phyloP scores from a whole-genome alignment of 2,888 invertebrate species.

The Polydrusus pterygomalis region DNA sequence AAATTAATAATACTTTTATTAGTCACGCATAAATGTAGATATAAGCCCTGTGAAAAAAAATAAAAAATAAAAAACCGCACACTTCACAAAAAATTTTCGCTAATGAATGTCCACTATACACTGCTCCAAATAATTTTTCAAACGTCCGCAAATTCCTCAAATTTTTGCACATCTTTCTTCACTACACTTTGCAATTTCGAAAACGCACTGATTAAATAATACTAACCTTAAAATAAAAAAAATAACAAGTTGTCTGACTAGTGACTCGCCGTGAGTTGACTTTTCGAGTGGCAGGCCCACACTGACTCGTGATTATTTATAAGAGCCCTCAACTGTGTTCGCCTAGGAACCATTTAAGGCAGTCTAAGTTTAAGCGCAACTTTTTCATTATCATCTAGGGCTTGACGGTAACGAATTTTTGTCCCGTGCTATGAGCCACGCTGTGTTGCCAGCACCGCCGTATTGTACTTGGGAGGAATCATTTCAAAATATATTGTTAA shows the following conservation, averaged over 20 bases:
- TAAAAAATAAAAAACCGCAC: background rate
- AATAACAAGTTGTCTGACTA: slow-evolving; percentile 18
- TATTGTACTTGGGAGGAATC: no score
- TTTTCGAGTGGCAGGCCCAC: slow-evolving; percentile 42
- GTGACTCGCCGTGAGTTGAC: slow-evolving; percentile 31
- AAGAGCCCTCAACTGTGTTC: slow-evolving; percentile 35
- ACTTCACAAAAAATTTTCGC: background rate
- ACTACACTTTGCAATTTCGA: background rate
- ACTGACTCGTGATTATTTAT: slow-evolving; percentile 40
- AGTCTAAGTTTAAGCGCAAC: slow-evolving; percentile 65
- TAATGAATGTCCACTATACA: slow-evolving; percentile 23
- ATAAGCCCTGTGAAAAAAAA: no score
- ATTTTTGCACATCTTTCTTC: background rate
- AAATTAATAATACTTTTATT: no score
- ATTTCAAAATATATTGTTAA: no score
- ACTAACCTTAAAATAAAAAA: slow-evolving; percentile 42
- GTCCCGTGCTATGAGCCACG: no score
- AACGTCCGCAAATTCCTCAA: slow-evolving; percentile 15
- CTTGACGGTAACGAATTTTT: no score
- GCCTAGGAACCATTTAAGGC: slow-evolving; percentile 67
- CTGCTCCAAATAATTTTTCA: slow-evolving; percentile 17
- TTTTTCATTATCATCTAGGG: no score
- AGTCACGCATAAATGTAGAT: no score
- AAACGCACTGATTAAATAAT: slow-evolving; percentile 22
- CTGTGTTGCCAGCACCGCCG: no score